Evolutionary conservation across 2,797 vertebrate genomes (phyloP), one percentile per base, ranked within the genome.

Genomic region (Pempheris klunzingeri): DNA sequence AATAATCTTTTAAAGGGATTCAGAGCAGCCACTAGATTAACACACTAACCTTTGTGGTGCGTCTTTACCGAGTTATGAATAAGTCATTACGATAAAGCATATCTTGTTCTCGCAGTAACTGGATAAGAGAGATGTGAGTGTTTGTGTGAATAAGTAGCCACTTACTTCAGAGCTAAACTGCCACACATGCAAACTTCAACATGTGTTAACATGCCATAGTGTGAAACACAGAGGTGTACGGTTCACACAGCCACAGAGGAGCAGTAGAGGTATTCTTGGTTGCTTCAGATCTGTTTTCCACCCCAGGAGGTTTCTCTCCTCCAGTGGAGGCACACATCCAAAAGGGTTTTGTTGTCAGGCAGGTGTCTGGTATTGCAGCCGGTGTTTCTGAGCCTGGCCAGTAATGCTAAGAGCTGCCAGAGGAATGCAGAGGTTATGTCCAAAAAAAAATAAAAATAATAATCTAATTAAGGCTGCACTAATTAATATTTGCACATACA

Each of bases 1-100:
- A 74, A 82, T 88, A 84, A 89, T 89, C 83, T 85, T 74, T 89
- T 76, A 73, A 86, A 67, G 24, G 46, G 80, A 92, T 87, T 93
- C 86, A 47, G 71, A 74, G 41, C 43, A 44, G 73, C 77, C 58
- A 61, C 63, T 2, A 70, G 71, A 87, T 91, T 82, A 77, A 85
- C 73, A 77, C 7, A 8, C 60, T 79, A 78, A 91, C 85, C 76
- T 87, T 83, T 81, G 63, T 63, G 74, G 12, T 84, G 78, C 30
- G 26, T 80, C 73, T 75, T 81, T 71, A 78, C 74, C 44, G 17
- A 63, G 8, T 64, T 24, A 84, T 92, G 75, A 90, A 87, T 91
- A 74, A 91, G 92, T 91, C 64, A 91, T 85, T 59, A 64, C 24
- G 47, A n/a, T 43, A 43, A 82, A 53, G 60, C 65, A 44, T 71